Evolutionary conservation across 2,797 vertebrate species (phyloP).

Genomic region (Rhincodon typus): DNA sequence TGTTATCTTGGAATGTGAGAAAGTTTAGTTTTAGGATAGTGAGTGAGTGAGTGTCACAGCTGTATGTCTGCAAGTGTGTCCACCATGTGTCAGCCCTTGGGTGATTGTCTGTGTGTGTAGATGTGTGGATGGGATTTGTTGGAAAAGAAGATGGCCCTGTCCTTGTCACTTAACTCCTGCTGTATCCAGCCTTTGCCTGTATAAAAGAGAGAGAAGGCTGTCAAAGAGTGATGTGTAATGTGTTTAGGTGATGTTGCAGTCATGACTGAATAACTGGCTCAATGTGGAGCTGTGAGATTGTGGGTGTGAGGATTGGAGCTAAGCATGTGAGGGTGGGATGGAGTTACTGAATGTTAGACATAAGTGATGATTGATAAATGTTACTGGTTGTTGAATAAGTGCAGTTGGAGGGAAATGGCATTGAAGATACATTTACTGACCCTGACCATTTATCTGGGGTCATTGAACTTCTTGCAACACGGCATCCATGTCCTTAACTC

Average conservation of each 20-base stretch:
- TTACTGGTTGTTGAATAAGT: background rate
- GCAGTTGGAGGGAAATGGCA: background rate
- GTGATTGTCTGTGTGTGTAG: too few species aligned
- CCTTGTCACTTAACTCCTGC: background rate
- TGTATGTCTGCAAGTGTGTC: background rate
- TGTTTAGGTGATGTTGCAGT: background rate
- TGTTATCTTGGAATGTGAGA: background rate
- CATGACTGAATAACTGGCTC: background rate
- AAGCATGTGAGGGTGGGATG: background rate
- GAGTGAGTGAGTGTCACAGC: too few species aligned
- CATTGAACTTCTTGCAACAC: background rate
- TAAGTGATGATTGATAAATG: background rate
- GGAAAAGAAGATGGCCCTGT: background rate
- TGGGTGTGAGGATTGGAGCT: background rate
- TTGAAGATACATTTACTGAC: background rate
- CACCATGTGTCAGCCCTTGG: too few species aligned
- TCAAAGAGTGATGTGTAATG: background rate
- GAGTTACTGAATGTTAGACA: background rate
- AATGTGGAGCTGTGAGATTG: background rate
- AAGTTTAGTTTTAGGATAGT: background rate
- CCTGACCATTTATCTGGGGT: background rate
- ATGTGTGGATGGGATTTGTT: too few species aligned
- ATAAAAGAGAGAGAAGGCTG: background rate
- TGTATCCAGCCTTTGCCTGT: background rate
- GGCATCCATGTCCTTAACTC: background rate